Evolutionary conservation across 2,888 invertebrate genomes (phyloP), one percentile per base, ranked within the genome.

Genomic region (Liposcelis brunnea): DNA sequence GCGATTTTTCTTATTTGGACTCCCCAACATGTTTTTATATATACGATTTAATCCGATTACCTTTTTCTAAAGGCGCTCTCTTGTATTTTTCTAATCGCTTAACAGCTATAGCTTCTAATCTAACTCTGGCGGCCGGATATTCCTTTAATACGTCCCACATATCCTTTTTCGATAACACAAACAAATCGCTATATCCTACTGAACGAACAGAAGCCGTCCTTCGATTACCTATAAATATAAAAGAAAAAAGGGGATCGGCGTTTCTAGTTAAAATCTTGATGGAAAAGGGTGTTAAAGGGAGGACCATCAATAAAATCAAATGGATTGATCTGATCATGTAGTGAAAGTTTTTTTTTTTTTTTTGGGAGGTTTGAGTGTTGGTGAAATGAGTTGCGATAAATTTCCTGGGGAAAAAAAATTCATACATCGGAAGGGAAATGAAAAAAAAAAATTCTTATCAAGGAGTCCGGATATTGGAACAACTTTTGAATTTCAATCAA

Each of bases 71-170:
- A 44, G 89, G 91, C 52, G 87, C 87, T 63, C 86, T 86, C 68
- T 93, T 93, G 68, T 94, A 94, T 68, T 94, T 94, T 70, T 94
- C 93, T 60, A 97, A 75, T 63, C 95, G 77, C 69, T 94, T 94
- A 58, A 93, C 93, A 49, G 95, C 95, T 58, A 97, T 94, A 49
- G 94, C 87, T 67, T 95, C 95, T 47, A 97, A 75, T 52, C 94
- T 78, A 58, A 95, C 83, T 64, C 95, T 72, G 51, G 90, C 90
- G 16, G 89, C 86, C 19, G 90, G 90, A 66, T 90, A 90, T 64
- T 90, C 90, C 67, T 95, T 91, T 52, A 93, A 77, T 53, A 97
- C 97, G 67, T 95, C 95, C 95, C 94, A 95, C 85, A 97, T 90
- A 71, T 95, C 95, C 71, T 91, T 91, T 74, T 97, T 97, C 67